phyloP scores from a whole-genome alignment of 30 jellyfish, hydroid and myxozoan species.

The Aurelia sp. region DNA sequence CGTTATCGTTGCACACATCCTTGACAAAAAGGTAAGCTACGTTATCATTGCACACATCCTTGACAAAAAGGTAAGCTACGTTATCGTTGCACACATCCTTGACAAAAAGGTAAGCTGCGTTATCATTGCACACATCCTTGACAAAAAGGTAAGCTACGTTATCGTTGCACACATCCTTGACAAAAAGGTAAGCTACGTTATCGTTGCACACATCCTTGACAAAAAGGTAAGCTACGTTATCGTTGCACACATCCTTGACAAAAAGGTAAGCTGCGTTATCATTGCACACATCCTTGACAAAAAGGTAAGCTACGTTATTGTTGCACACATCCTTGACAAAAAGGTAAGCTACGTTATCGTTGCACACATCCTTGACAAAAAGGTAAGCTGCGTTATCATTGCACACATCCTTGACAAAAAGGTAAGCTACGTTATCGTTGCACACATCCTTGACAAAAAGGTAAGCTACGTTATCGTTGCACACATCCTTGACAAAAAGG shows the following conservation, averaged over 20 bases:
- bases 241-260: conserved; percentile 94
- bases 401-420: conserved; percentile 95
- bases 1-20: too few relatives aligned
- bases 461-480: too few relatives aligned
- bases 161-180: conserved; percentile 87
- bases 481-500: conserved; percentile 85
- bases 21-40: conserved; percentile 73
- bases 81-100: too few relatives aligned
- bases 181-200: too few relatives aligned
- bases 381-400: too few relatives aligned
- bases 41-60: too few relatives aligned
- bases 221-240: too few relatives aligned
- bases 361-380: conserved; percentile 93
- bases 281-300: conserved; percentile 93
- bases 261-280: too few relatives aligned
- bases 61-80: conserved; percentile 71
- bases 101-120: conserved; percentile 70
- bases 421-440: too few relatives aligned
- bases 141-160: conserved; percentile 65
- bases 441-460: conserved; percentile 91
- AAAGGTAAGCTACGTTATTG: too few relatives aligned
- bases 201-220: conserved; percentile 94
- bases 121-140: too few relatives aligned
- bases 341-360: too few relatives aligned
- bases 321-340: conserved; percentile 93